A percentile compares a stretch with the other conserved stretches of the same genome.
Conservation (phyloP, 2,113 vertebrate species). For the Hemicordylus capensis region DNA sequence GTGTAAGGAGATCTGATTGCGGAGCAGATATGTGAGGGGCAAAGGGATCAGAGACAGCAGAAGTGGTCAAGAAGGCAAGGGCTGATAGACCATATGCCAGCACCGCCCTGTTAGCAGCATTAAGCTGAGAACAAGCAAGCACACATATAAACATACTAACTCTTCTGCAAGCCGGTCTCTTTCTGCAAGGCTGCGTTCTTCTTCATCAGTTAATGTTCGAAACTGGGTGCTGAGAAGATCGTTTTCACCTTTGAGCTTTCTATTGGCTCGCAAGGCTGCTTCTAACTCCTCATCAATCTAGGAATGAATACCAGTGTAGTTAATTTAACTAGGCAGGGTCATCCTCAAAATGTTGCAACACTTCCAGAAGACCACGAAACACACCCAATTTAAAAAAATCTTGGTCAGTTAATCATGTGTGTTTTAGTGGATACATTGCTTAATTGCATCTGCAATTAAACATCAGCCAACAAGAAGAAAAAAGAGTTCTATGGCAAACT, state of each 20-base stretch:
- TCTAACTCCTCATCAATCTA: conserved; percentile 55
- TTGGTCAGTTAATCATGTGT: too few species aligned
- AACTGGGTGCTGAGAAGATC: conserved; percentile 5
- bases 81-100: too few species aligned
- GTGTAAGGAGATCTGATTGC: too few species aligned
- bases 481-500: too few species aligned
- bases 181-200: conserved; percentile 21
- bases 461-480: too few species aligned
- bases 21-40: too few species aligned
- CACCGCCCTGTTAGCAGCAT: neutral
- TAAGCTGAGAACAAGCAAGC: neutral
- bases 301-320: conserved; percentile 9
- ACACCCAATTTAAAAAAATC: neutral
- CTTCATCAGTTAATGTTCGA: conserved; percentile 27
- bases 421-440: too few species aligned
- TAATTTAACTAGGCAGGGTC: neutral
- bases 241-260: conserved; percentile 42
- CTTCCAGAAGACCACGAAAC: neutral
- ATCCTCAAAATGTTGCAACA: neutral
- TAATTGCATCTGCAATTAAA: too few species aligned
- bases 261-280: neutral
- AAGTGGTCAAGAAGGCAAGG: too few species aligned
- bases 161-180: conserved; percentile 22
- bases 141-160: too few species aligned
- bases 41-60: neutral